Conservation (phyloP, 2,888 invertebrate genomes). For the Phengaris alcon region DNA sequence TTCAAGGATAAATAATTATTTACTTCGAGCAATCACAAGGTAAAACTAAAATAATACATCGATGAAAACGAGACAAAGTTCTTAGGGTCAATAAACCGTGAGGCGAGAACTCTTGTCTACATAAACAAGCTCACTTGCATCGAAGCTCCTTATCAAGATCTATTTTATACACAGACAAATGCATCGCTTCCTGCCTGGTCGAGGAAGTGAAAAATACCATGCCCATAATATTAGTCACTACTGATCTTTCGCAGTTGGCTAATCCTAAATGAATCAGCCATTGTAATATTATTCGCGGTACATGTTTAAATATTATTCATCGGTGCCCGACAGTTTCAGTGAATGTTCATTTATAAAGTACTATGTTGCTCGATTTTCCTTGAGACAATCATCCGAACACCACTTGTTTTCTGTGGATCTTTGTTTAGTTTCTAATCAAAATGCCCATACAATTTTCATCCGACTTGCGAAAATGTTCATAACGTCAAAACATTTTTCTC, state of each 20-base stretch:
- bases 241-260: slow-evolving; percentile 5
- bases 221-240: not conserved
- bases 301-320: slow-evolving; percentile 12
- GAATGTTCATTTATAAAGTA: not conserved
- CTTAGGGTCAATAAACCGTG: not conserved
- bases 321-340: not conserved
- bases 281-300: not conserved
- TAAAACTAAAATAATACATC: not conserved
- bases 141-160: slow-evolving; percentile 12
- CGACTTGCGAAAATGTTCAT: not conserved
- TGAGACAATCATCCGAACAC: not conserved
- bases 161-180: slow-evolving; percentile 13
- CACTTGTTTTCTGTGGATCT: not conserved
- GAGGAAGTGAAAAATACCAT: slow-evolving; percentile 3
- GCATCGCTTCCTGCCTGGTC: not conserved
- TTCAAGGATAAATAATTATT: too few species aligned
- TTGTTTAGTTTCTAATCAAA: not conserved
- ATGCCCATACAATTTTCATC: not conserved
- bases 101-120: slow-evolving; percentile 11
- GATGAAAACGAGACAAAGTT: not conserved
- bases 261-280: slow-evolving; percentile 2
- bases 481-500: not conserved
- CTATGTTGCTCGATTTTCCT: not conserved
- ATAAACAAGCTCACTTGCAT: slow-evolving; percentile 12
- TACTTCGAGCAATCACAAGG: too few species aligned